These are phyloP conservation scores for Lepidocolaptes lacrymiger DNA, from an alignment of 2,797 vertebrate genomes.

Conservation along the genomic window DNA sequence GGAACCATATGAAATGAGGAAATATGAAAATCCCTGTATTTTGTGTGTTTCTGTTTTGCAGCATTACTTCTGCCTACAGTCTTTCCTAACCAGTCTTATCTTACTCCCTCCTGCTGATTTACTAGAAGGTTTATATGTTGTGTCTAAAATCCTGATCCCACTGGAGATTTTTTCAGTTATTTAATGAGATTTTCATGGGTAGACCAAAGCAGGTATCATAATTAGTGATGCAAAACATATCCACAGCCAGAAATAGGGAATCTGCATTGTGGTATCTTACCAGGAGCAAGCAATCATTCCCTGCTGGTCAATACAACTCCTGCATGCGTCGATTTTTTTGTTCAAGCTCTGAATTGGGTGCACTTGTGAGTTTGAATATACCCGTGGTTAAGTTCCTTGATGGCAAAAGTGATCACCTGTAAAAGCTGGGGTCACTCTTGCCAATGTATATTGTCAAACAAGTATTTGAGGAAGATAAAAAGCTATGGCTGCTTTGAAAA, in stretches of 20 bases:
- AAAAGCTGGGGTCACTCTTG: neutral
- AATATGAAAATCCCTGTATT: neutral
- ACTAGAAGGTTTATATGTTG: neutral
- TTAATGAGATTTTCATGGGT: neutral
- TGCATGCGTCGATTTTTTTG: accelerated
- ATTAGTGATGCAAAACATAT: neutral
- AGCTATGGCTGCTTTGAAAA: neutral
- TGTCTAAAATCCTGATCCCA: neutral
- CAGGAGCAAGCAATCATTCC: neutral
- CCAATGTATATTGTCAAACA: neutral
- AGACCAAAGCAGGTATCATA: neutral
- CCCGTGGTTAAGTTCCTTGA: neutral
- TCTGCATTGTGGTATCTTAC: neutral
- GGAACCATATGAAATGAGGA: neutral
- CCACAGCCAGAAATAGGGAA: neutral
- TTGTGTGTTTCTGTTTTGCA: neutral
- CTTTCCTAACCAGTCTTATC: neutral
- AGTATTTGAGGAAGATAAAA: neutral
- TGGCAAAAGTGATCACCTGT: neutral
- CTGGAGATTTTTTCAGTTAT: neutral
- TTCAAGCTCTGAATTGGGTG: neutral
- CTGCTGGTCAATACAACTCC: neutral
- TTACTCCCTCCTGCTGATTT: neutral
- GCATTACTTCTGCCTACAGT: neutral
- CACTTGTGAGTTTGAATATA: neutral